Evolutionary conservation across 1,140 invertebrate genomes (phyloP).

Genomic region (Onthophagus taurus): DNA sequence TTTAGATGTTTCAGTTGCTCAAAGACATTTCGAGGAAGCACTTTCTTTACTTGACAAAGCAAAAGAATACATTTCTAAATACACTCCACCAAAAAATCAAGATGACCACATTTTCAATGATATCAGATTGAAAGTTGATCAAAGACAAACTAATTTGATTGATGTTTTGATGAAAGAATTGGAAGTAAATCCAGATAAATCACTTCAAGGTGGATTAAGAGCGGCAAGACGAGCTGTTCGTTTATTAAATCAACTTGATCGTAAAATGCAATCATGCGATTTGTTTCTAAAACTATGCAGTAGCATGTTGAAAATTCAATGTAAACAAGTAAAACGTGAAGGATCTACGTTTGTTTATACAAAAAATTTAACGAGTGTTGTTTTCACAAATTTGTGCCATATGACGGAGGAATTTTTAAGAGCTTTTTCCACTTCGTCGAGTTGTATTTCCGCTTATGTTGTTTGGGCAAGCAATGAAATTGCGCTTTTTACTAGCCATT

Average conservation of each 20-base stretch:
- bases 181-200: constrained; percentile 77
- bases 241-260: constrained; percentile 77
- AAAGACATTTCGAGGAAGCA: constrained; percentile 93
- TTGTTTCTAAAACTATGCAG: constrained; percentile 79
- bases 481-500: constrained; percentile 68
- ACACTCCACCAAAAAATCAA: constrained; percentile 37
- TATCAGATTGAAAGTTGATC: constrained; percentile 51
- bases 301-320: constrained; percentile 68
- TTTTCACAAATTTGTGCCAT: constrained; percentile 80
- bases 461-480: constrained; percentile 88
- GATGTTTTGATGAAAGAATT: constrained; percentile 83
- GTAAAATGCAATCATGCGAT: constrained; percentile 71
- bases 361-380: constrained; percentile 72
- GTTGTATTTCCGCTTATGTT: constrained; percentile 70
- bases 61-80: constrained; percentile 45
- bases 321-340: constrained; percentile 80
- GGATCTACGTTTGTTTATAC: constrained; percentile 79
- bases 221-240: constrained; percentile 77
- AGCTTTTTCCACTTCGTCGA: constrained; percentile 65
- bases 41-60: constrained; percentile 75
- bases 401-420: constrained; percentile 78
- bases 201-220: constrained; percentile 84
- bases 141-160: constrained; percentile 66
- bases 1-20: constrained; percentile 93
- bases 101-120: constrained; percentile 34